A percentile compares a stretch with the other conserved stretches of the same genome.
These are phyloP conservation scores for Corydoras sp. DNA, from an alignment of 2,113 vertebrate species.

Conservation along the genomic window DNA sequence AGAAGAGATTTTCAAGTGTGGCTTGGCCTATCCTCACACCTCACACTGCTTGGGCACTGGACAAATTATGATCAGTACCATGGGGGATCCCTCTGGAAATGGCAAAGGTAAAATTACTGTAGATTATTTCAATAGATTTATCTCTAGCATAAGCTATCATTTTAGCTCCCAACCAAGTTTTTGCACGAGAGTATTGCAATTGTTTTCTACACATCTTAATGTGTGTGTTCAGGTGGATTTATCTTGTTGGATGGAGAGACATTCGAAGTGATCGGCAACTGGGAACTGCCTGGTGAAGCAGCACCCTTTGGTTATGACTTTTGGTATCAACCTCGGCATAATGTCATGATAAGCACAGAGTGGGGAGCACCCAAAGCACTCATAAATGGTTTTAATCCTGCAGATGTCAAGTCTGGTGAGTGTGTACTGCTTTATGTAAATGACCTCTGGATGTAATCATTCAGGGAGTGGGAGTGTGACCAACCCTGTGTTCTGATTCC, in stretches of 20 bases:
- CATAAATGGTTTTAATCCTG: conserved; percentile 68
- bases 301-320: conserved; percentile 81
- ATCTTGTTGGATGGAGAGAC: conserved; percentile 84
- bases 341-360: conserved; percentile 88
- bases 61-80: conserved; percentile 84
- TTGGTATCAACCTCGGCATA: conserved; percentile 93
- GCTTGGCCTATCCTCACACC: conserved; percentile 76
- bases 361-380: conserved; percentile 78
- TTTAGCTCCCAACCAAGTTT: neutral
- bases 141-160: neutral
- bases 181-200: too few relatives aligned
- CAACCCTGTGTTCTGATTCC: too few relatives aligned
- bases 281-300: conserved; percentile 71
- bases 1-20: conserved; percentile 69
- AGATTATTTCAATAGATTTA: neutral
- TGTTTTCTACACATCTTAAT: neutral
- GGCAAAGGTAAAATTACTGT: conserved; percentile 72
- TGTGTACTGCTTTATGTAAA: neutral
- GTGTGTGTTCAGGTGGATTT: conserved; percentile 71
- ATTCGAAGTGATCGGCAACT: conserved; percentile 83
- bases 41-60: conserved; percentile 83
- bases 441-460: too few relatives aligned
- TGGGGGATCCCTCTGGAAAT: conserved; percentile 80
- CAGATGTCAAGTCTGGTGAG: conserved; percentile 69
- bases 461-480: too few relatives aligned